Percentiles rank a stretch among this genome's conserved stretches.
phyloP scores from a whole-genome alignment of 2,113 vertebrate species.

The Alexandromys fortis region DNA sequence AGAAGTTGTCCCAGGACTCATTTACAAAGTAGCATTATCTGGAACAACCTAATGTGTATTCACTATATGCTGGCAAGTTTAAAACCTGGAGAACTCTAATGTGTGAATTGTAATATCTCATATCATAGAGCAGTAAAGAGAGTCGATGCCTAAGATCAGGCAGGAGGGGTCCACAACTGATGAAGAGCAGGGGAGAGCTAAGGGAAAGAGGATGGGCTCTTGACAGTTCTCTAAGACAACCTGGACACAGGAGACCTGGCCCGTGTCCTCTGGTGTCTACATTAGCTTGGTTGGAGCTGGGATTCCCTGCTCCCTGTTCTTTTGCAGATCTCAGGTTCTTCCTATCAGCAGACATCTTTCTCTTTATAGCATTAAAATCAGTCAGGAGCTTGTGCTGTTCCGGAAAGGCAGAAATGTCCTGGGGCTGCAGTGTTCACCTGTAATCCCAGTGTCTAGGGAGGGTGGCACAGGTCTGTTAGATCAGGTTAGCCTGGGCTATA shows the following conservation, averaged over 20 bases:
- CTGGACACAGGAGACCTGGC: background rate
- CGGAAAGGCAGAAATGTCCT: background rate
- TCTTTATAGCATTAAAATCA: background rate
- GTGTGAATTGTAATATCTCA: background rate
- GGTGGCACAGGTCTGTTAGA: background rate
- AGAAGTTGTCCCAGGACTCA: background rate
- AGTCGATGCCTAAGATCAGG: too few relatives aligned
- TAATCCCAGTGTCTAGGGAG: background rate
- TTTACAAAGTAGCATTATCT: too few relatives aligned
- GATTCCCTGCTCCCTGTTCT: too few relatives aligned
- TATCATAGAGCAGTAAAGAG: background rate
- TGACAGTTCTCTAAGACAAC: background rate
- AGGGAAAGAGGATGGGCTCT: background rate
- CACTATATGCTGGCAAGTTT: too few relatives aligned
- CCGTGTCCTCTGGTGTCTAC: background rate
- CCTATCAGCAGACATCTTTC: too few relatives aligned
- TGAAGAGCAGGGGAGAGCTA: background rate
- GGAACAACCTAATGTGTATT: background rate
- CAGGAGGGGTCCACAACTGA: background rate
- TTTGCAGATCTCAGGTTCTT: background rate
- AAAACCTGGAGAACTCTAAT: background rate
- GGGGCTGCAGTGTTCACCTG: too few relatives aligned
- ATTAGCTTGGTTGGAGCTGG: background rate
- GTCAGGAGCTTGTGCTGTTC: background rate
- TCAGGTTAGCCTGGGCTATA: background rate